Conservation (phyloP, 2,888 invertebrate species). For the Andrena bicolor region DNA sequence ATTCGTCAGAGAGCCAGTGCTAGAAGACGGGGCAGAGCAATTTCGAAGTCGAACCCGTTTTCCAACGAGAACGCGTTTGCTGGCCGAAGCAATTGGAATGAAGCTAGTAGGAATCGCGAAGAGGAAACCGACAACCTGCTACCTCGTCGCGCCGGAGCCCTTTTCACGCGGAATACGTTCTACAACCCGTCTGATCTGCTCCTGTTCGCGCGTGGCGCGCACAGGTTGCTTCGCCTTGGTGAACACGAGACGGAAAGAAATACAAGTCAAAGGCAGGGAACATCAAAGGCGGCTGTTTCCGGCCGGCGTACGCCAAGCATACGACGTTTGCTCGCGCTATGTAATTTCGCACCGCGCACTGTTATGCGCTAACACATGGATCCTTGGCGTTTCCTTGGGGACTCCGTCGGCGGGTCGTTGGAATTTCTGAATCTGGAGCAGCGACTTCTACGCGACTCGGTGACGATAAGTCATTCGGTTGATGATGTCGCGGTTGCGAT, state of each 20-base stretch:
- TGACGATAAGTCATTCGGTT: background rate
- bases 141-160: slow-evolving; percentile 14
- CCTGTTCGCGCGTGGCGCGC: slow-evolving; percentile 13
- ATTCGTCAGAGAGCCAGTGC: slow-evolving; percentile 47
- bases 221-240: slow-evolving; percentile 55
- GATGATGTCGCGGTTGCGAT: background rate
- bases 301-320: slow-evolving; percentile 27
- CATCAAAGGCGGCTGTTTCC: slow-evolving; percentile 59
- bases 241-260: slow-evolving; percentile 28
- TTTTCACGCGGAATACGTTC: slow-evolving; percentile 41
- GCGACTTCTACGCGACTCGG: background rate
- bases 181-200: slow-evolving; percentile 36
- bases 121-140: slow-evolving; percentile 18
- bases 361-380: slow-evolving; percentile 31
- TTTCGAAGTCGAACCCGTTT: slow-evolving; percentile 15
- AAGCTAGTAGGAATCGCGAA: slow-evolving; percentile 25
- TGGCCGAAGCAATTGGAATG: slow-evolving; percentile 39
- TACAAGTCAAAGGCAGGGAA: slow-evolving; percentile 59
- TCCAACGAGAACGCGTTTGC: slow-evolving; percentile 27
- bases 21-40: slow-evolving; percentile 30
- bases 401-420: background rate
- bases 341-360: slow-evolving; percentile 54
- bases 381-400: background rate
- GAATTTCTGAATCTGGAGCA: slow-evolving; percentile 35
- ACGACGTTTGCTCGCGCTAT: slow-evolving; percentile 35